phyloP scores from a whole-genome alignment of 2,113 vertebrate genomes.

The Planiliza haematocheilus region DNA sequence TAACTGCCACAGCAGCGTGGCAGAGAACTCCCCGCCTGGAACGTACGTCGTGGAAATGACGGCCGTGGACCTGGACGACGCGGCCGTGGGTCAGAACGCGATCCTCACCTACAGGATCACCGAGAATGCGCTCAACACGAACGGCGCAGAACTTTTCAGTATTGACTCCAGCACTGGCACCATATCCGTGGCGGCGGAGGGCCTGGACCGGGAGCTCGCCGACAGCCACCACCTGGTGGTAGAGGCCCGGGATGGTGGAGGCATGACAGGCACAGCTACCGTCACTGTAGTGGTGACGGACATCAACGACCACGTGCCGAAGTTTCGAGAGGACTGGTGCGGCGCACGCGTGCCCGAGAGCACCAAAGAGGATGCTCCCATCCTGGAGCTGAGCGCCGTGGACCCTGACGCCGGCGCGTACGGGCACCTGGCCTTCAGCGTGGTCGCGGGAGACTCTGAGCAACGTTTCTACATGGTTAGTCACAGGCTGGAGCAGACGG shows the following conservation, averaged over 20 bases:
- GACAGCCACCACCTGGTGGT: conserved; percentile 83
- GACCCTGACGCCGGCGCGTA: conserved; percentile 85
- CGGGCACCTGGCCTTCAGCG: conserved; percentile 85
- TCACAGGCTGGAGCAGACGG: conserved; percentile 80
- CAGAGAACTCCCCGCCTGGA: conserved; percentile 87
- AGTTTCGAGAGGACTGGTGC: conserved; percentile 84
- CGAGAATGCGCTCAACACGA: conserved; percentile 69
- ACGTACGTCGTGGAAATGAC: conserved; percentile 88
- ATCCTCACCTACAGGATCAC: conserved; percentile 87
- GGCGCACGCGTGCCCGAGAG: conserved; percentile 81
- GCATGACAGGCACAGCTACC: conserved; percentile 87
- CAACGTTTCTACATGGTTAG: conserved; percentile 88
- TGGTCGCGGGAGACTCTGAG: conserved; percentile 86
- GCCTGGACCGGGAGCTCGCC: conserved; percentile 86
- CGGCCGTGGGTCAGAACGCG: conserved; percentile 88
- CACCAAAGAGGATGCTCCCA: conserved; percentile 72
- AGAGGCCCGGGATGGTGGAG: conserved; percentile 90
- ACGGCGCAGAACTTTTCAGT: conserved; percentile 79
- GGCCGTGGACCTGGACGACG: conserved; percentile 88
- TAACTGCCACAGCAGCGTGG: conserved; percentile 85
- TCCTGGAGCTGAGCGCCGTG: conserved; percentile 85
- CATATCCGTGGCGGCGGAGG: conserved; percentile 81
- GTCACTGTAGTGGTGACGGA: conserved; percentile 85
- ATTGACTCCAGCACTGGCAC: conserved; percentile 87
- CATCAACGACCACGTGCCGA: conserved; percentile 88